Conservation (phyloP, 2,113 vertebrate genomes). For the Scomber colias region DNA sequence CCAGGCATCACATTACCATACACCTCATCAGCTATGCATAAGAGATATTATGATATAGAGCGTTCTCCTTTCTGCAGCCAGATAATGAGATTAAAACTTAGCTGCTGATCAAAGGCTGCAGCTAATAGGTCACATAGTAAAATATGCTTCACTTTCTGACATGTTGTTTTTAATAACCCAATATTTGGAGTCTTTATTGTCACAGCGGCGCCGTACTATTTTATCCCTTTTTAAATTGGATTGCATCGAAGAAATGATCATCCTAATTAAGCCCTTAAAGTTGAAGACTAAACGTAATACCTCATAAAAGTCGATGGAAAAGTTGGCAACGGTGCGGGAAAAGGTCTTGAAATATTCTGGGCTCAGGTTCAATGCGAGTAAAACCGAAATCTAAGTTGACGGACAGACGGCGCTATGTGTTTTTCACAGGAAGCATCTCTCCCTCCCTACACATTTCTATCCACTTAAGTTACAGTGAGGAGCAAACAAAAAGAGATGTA, state of each 20-base stretch:
- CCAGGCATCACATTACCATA: constrained; percentile 38
- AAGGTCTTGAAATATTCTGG: constrained; percentile 13
- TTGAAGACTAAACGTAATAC: not conserved
- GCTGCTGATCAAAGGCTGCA: constrained; percentile 14
- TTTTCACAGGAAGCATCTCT: constrained; percentile 7
- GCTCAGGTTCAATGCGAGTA: not conserved
- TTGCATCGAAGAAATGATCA: not conserved
- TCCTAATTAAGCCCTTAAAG: constrained; percentile 19
- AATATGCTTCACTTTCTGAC: not conserved
- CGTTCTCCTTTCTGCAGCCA: constrained; percentile 19
- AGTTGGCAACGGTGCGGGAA: constrained; percentile 9
- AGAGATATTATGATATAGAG: constrained; percentile 42
- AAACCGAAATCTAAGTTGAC: constrained; percentile 2
- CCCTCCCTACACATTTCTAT: not conserved
- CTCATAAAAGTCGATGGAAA: constrained; percentile 21
- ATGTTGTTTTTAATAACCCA: not conserved
- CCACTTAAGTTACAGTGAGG: constrained; percentile 8
- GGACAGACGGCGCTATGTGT: not conserved
- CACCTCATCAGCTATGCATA: constrained; percentile 46
- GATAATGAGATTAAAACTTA: constrained; percentile 17
- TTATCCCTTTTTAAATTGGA: constrained; percentile 11
- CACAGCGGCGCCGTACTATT: not conserved
- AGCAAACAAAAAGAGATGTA: constrained; percentile 46
- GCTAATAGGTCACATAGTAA: not conserved
- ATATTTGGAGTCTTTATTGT: not conserved